Conservation (phyloP, 1,140 invertebrate species). For the Apis laboriosa region DNA sequence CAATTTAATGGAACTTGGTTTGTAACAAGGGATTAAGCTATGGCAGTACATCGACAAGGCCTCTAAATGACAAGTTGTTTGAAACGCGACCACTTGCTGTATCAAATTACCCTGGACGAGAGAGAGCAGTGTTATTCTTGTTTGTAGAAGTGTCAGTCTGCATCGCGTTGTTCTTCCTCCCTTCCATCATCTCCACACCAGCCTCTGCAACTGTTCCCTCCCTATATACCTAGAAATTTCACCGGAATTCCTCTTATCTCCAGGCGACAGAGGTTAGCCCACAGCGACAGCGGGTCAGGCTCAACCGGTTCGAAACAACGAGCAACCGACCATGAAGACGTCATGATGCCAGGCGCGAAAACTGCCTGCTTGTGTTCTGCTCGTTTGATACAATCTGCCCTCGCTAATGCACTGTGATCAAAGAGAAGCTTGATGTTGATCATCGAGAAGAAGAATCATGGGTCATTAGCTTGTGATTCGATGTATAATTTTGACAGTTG, state of each 20-base stretch:
- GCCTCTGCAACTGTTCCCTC: background rate
- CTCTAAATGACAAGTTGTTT: constrained; percentile 54
- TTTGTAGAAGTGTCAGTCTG: background rate
- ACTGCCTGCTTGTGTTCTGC: background rate
- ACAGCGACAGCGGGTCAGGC: background rate
- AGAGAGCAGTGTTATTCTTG: constrained; percentile 28
- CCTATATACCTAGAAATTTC: background rate
- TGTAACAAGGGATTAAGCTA: constrained; percentile 9
- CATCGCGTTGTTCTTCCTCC: constrained; percentile 14
- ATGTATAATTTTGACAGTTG: no score
- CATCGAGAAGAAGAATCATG: background rate
- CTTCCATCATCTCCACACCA: background rate
- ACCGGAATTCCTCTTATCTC: constrained; percentile 13
- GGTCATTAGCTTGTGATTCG: no score
- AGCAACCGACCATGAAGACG: constrained; percentile 3
- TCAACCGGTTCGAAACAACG: background rate
- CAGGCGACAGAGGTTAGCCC: background rate
- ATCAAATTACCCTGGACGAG: constrained; percentile 56
- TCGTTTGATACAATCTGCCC: background rate
- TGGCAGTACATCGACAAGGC: constrained; percentile 12
- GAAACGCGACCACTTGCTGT: constrained; percentile 46
- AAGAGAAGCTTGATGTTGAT: background rate
- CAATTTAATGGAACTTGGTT: constrained; percentile 47
- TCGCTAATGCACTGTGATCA: background rate
- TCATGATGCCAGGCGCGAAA: background rate